These are phyloP conservation scores for Chloromyia formosa DNA, from an alignment of 2,888 invertebrate species.

Conservation along the genomic window DNA sequence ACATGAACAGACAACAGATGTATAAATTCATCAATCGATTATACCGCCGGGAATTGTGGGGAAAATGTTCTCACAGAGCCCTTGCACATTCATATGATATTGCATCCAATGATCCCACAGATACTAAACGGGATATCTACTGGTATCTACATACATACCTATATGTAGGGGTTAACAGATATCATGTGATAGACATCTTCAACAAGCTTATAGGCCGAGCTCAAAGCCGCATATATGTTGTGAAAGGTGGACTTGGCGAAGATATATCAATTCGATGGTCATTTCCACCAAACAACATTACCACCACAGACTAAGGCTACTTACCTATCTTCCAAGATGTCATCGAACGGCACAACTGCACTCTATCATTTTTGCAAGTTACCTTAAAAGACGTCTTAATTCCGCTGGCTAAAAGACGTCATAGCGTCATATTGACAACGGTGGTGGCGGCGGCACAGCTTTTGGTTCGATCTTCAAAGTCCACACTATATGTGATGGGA, in stretches of 20 bases:
- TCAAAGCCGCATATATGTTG: neutral
- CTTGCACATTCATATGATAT: no score
- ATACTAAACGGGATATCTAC: no score
- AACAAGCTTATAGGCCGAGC: neutral
- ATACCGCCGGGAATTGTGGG: no score
- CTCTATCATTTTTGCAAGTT: conserved; percentile 37
- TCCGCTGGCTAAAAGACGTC: neutral
- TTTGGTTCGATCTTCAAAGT: no score
- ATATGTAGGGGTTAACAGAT: neutral
- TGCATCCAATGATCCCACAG: no score
- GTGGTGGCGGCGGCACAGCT: no score
- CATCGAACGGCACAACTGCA: conserved; percentile 13
- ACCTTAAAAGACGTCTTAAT: conserved; percentile 35
- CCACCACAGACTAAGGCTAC: neutral
- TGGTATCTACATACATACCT: neutral
- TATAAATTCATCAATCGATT: no score
- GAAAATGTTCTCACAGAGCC: no score
- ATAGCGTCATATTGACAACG: neutral
- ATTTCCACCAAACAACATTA: conserved; percentile 36
- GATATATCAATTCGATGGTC: conserved; percentile 39
- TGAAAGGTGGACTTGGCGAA: neutral
- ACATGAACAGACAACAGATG: no score
- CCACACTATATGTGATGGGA: no score
- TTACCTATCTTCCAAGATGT: neutral
- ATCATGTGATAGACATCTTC: conserved; percentile 12